Evolutionary conservation across 2,797 vertebrate genomes (phyloP).

Genomic region (Pygocentrus nattereri): DNA sequence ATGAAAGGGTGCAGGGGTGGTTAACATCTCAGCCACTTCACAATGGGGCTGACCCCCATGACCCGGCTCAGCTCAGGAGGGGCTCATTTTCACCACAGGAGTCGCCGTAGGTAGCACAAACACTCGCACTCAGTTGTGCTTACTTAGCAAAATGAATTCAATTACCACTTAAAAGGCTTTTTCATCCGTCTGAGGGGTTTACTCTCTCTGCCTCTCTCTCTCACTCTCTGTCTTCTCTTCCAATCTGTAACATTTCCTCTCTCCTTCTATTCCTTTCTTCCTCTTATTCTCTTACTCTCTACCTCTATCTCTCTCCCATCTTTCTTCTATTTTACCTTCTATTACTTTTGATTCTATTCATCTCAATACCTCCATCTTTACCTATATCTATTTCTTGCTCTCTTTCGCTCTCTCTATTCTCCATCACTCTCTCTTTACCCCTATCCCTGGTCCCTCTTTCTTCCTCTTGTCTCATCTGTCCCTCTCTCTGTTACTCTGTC

Average conservation of each 20-base stretch:
- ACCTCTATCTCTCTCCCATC: slow-evolving; percentile 14
- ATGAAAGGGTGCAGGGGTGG: slow-evolving; percentile 49
- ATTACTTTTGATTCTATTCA: not conserved
- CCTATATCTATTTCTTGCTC: not conserved
- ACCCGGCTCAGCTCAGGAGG: slow-evolving; percentile 60
- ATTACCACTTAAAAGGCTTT: slow-evolving; percentile 60
- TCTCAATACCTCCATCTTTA: not conserved
- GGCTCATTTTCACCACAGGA: slow-evolving; percentile 50
- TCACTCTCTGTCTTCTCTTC: not conserved
- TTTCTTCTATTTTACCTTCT: not conserved
- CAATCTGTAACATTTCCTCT: not conserved
- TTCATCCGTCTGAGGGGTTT: slow-evolving; percentile 44
- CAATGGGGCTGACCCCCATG: slow-evolving; percentile 55
- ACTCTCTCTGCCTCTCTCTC: not conserved
- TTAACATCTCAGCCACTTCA: slow-evolving; percentile 59
- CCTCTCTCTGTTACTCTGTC: no score
- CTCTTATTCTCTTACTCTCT: not conserved
- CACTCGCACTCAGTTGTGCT: slow-evolving; percentile 54
- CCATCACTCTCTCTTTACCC: no score
- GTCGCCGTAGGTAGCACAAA: slow-evolving; percentile 49
- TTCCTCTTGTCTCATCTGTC: no score
- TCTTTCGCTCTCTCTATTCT: no score
- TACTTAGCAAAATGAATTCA: slow-evolving; percentile 63
- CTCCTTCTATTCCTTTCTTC: not conserved
- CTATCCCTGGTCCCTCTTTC: no score